Evolutionary conservation across 23 tunicate genomes (phyloP), one percentile per base, ranked within the genome.

Genomic region (Diplosoma virens): DNA sequence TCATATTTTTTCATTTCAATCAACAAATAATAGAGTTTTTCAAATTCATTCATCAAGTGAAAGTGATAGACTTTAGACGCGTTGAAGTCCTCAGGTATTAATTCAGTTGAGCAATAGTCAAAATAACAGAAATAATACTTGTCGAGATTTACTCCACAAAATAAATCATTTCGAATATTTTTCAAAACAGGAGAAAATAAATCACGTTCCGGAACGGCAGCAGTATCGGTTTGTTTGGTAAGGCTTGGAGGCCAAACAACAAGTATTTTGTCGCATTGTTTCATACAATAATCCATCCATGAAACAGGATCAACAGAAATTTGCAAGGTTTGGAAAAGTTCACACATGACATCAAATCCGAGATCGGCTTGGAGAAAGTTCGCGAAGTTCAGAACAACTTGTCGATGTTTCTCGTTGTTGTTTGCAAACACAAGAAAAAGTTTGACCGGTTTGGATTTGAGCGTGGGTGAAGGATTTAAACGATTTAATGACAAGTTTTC

Each of bases 331-430:
- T 72, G 67, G 33, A 72, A 72, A 9, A 71, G 59, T 46, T 81
- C 86, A 25, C 67, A 71, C 31, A 59, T 32, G 3, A 87, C 95
- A 26, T 67, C 64, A 46, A 87, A 84, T 6, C 87, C 95, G 2
- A 87, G 67, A 69, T 87, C 95, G 16, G 55, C 58, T 26, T 81
- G 74, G 9, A 87, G 81, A 69, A 75, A 87, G 5, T 75, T 53
- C 20, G 76, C 79, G 70, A 87, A 87, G 46, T 78, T 48, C 3
- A 75, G 47, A 9, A 87, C 59, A 3, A 69, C 75, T 11, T 87
- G 67, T 37, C 25, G 68, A 50, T 87, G 95, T 30, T 75, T 47
- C 0, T 65, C 36, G 52, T 81, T 83, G 48, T 87, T 87, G 47
- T 87, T 85, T 5, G 21, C 45, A 41, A 76, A 87, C 17, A 87